Evolutionary conservation across 2,797 vertebrate genomes (phyloP).

Genomic region (Lepus oiostolus): DNA sequence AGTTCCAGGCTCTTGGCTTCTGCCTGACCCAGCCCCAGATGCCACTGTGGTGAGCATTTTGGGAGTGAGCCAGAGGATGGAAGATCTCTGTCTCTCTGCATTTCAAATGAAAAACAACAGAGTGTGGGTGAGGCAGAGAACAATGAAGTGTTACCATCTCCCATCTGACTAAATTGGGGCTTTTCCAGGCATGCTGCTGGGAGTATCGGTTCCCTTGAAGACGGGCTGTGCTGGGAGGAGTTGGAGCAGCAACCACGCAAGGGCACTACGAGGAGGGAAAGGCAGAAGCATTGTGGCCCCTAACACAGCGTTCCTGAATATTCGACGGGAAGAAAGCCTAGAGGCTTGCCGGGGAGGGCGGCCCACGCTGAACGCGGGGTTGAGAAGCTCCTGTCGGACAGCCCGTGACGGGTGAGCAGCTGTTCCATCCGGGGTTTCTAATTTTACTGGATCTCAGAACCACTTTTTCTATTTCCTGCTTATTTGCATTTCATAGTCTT

Average conservation of each 20-base stretch:
- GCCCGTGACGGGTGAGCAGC: no score
- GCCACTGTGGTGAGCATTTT: no score
- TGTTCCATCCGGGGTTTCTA: not conserved
- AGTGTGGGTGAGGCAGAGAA: not conserved
- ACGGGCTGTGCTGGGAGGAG: not conserved
- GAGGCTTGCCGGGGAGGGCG: not conserved
- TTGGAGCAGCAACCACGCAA: not conserved
- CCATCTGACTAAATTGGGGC: not conserved
- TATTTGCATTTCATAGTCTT: not conserved
- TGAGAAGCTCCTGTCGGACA: not conserved
- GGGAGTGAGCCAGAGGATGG: no score
- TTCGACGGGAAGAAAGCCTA: not conserved
- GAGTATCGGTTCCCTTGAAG: not conserved
- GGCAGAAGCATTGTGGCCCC: not conserved
- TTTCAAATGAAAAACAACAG: no score
- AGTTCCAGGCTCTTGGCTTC: no score
- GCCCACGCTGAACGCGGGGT: not conserved
- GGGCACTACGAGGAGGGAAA: no score
- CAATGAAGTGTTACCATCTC: not conserved
- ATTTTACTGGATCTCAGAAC: slow-evolving; percentile 13
- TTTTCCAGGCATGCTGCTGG: not conserved
- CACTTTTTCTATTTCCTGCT: not conserved
- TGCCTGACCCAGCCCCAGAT: no score
- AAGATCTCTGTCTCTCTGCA: no score
- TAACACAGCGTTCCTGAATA: not conserved